Percentiles rank a stretch among this genome's conserved stretches.
These are phyloP conservation scores for Eupsilia transversa DNA, from an alignment of 2,888 invertebrate genomes.

Conservation along the genomic window DNA sequence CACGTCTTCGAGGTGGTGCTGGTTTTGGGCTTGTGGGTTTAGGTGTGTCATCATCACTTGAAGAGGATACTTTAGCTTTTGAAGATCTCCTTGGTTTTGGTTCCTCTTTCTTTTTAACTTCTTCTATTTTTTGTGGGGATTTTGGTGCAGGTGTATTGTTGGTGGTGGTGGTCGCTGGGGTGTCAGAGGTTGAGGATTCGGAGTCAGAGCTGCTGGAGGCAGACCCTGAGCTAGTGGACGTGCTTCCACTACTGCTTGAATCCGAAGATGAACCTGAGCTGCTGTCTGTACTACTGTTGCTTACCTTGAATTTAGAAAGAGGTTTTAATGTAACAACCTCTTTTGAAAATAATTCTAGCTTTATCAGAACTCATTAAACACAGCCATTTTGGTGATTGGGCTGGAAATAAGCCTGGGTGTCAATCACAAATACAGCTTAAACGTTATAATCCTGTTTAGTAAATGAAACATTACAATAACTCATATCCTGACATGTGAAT, in stretches of 20 bases:
- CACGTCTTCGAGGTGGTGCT: constrained; percentile 87
- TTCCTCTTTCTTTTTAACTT: constrained; percentile 82
- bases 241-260: constrained; percentile 93
- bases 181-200: constrained; percentile 91
- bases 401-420: not conserved
- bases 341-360: not conserved
- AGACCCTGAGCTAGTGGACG: constrained; percentile 93
- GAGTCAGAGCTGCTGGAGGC: constrained; percentile 93
- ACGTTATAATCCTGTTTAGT: not conserved
- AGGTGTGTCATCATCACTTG: constrained; percentile 91
- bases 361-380: not conserved
- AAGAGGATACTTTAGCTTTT: constrained; percentile 88
- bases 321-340: not conserved
- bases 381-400: not conserved
- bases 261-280: constrained; percentile 93
- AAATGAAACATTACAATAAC: not conserved
- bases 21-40: constrained; percentile 83
- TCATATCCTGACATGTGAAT: too few relatives aligned
- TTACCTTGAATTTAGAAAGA: constrained; percentile 77
- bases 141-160: constrained; percentile 76
- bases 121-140: constrained; percentile 83
- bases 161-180: constrained; percentile 72
- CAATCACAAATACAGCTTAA: not conserved
- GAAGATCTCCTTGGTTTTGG: constrained; percentile 80
- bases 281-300: constrained; percentile 90